These are phyloP conservation scores for Acronicta alni DNA, from an alignment of 2,888 invertebrate genomes.

Conservation along the genomic window DNA sequence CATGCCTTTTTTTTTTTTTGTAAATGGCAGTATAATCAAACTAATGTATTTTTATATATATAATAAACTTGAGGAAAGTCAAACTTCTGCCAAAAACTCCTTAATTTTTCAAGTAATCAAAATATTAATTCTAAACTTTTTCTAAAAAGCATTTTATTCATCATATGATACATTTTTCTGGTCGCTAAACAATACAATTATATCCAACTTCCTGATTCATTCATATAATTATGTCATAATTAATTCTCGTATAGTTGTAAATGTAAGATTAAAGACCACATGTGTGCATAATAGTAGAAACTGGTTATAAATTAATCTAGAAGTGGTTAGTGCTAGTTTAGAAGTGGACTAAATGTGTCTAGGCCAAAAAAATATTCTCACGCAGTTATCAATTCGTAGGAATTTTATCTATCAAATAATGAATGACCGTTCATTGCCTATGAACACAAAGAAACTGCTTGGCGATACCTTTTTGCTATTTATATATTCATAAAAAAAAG, in stretches of 20 bases:
- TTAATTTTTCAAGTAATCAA: too few relatives aligned
- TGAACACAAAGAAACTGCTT: too few relatives aligned
- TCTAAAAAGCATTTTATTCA: neutral
- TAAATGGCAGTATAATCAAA: too few relatives aligned
- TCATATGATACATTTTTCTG: slow-evolving; percentile 15
- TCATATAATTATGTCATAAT: slow-evolving; percentile 40
- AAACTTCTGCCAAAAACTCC: too few relatives aligned
- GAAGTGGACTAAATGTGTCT: slow-evolving; percentile 13
- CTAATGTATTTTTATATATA: too few relatives aligned
- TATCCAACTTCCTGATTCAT: slow-evolving; percentile 37
- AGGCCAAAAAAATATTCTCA: slow-evolving; percentile 9
- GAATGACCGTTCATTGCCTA: too few relatives aligned
- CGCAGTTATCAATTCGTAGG: too few relatives aligned
- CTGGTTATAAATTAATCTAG: slow-evolving; percentile 25
- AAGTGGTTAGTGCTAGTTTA: neutral
- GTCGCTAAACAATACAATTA: slow-evolving; percentile 19
- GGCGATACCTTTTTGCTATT: too few relatives aligned
- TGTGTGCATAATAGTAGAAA: slow-evolving; percentile 32
- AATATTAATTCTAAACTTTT: neutral
- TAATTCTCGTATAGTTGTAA: slow-evolving; percentile 45
- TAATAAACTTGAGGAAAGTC: too few relatives aligned
- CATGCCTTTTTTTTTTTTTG: too few relatives aligned
- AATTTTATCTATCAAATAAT: too few relatives aligned
- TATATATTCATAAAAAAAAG: too few relatives aligned
- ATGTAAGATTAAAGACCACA: slow-evolving; percentile 31